Base-by-base conservation (phyloP, 2,888 invertebrate genomes). In the Sturmia bella region DNA sequence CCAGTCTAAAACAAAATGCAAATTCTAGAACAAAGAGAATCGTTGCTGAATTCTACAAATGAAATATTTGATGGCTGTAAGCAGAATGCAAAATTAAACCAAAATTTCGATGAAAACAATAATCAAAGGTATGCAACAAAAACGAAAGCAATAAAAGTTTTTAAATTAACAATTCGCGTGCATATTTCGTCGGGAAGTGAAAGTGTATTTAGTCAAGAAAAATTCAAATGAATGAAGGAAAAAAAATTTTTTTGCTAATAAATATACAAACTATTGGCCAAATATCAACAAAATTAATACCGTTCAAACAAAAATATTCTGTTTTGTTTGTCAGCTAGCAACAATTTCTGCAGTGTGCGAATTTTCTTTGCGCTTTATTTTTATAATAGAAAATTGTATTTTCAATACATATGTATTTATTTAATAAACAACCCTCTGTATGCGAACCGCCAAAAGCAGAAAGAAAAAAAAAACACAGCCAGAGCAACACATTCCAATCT, bases 291-390 rank as follows among this genome's bases (percentile, higher is more conserved):
- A 32, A 81, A 78, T 78, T 48, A 48, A 27, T 59, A 64, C 11
- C 15, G 48, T 76, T 68, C 45, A 61, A 43, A 43, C 63, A 77
- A 45, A 69, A 81, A 68, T 43, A n/a, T 9, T 21, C 21, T 45
- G 32, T 27, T 57, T 74, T 39, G 39, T 82, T 78, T 78, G 74
- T 82, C 78, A 78, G 69, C 66, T 74, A 78, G 69, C 66, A 68
- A 68, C 24, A 68, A 41, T 56, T 61, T 73, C 27, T 63, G 32
- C 21, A 9, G n/a, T 27, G 19, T 63, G 45, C 59, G 27, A 80
- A 57, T 64, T 78, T 80, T 73, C 69, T 17, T 56, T 12, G 6
- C 43, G 17, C 2, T 15, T 50, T 45, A 13, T 45, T 69, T 21
- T 61, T 52, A 13, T 13, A n/a, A 39, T 56, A 45, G 72, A 54